Evolutionary conservation across 2,797 vertebrate genomes (phyloP).

Genomic region (Phoeniculus purpureus): DNA sequence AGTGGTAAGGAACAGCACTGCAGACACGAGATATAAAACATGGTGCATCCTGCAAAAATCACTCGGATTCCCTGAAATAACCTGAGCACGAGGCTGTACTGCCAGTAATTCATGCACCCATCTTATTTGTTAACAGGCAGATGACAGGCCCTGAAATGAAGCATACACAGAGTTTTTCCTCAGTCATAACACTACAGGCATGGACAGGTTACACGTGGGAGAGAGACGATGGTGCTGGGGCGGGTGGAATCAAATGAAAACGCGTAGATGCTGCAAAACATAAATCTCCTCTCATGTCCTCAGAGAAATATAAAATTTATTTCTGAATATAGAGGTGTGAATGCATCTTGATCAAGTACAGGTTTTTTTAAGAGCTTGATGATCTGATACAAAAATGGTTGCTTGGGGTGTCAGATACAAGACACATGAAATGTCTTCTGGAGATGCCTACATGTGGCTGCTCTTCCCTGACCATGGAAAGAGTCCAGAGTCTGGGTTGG

Average conservation of each 20-base stretch:
- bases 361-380: neutral
- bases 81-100: neutral
- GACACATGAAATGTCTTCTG: neutral
- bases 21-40: neutral
- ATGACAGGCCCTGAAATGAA: neutral
- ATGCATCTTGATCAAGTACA: neutral
- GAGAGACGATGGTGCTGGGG: neutral
- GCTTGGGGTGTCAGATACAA: neutral
- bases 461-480: neutral
- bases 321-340: neutral
- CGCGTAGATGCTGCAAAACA: neutral
- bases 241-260: neutral
- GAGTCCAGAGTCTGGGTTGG: neutral
- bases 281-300: neutral
- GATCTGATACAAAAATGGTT: slow-evolving; percentile 4
- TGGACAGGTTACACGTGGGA: neutral
- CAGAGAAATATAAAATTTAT: neutral
- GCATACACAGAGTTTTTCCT: neutral
- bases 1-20: neutral
- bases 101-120: neutral
- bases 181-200: neutral
- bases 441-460: neutral
- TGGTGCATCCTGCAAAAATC: neutral
- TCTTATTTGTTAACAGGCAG: neutral
- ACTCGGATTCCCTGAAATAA: neutral